Evolutionary conservation across 1,140 invertebrate genomes (phyloP).

Genomic region (Drosophila quadrilineata): DNA sequence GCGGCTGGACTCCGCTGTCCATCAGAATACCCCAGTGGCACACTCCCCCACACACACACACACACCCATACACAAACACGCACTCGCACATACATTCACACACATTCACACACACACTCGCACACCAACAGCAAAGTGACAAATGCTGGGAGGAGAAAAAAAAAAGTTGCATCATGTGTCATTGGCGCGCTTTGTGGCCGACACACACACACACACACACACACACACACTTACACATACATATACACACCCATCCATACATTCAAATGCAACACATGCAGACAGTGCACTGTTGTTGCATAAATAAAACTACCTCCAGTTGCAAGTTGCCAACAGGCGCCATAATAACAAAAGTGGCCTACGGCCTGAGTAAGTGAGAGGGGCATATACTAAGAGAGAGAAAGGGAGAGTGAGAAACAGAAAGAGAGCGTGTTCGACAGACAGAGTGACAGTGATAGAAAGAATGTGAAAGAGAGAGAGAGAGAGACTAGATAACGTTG

Average conservation of each 20-base stretch:
- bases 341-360: slow-evolving; percentile 33
- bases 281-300: slow-evolving; percentile 11
- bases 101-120: not conserved
- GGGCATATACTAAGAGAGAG: not conserved
- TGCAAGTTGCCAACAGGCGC: slow-evolving; percentile 21
- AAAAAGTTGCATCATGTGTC: slow-evolving; percentile 41
- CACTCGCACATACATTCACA: not conserved
- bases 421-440: no score
- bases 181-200: slow-evolving; percentile 50
- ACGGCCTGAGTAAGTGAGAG: not conserved
- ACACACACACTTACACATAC: not conserved
- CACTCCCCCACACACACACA: no score
- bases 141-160: no score
- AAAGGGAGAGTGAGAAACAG: no score
- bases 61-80: slow-evolving; percentile 16
- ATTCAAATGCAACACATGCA: not conserved
- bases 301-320: slow-evolving; percentile 58
- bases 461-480: no score
- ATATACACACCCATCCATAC: slow-evolving; percentile 1
- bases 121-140: not conserved
- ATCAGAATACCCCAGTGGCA: no score
- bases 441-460: no score
- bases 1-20: no score
- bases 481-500: no score
- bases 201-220: not conserved